Evolutionary conservation across 2,113 vertebrate species (phyloP), one percentile per base, ranked within the genome.

Genomic region (Rattus norvegicus): DNA sequence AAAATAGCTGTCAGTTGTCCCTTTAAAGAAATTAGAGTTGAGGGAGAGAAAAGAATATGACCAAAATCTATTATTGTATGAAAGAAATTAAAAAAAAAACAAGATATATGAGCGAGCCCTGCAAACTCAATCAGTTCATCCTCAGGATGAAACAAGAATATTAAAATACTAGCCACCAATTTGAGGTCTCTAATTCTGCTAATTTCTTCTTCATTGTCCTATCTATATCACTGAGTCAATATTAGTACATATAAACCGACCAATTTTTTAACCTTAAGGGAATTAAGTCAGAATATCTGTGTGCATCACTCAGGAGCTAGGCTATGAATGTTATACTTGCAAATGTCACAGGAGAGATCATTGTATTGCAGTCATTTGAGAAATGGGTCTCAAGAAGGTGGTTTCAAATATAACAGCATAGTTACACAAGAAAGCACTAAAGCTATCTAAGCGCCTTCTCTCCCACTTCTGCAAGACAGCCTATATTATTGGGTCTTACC

Each of bases 121-220:
- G 39, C 12, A 79, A 19, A 36, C 11, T 10, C 7, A 39, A 16
- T 67, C 54, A 39, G 26, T 88, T 79, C 11, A 19, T 30, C 8
- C 54, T 9, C 36, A 69, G 2, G 13, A 79, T 47, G 56, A 61
- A 83, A 33, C 54, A 47, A 69, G 14, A 75, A 39, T 86, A 5
- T 79, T 67, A 77, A 96, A 95, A 72, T 20, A 94, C 90, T 47
- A n/a, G 43, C 13, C 2, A 94, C 87, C 19, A 65, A 47, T 73
- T 79, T 77, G n/a, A 96, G 22, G 20, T 43, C 30, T 87, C 49
- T 54, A 76, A 10, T 83, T 87, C n/a, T 87, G 16, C 26, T 72
- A 65, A 61, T 90, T 92, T 83, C 63, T 47, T 47, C 4, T 39
- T 33, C 24, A 84, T 92, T 79, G 28, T 7, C 28, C 49, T 33